These are phyloP conservation scores for Tetramorium parvispinum DNA, from an alignment of 1,140 invertebrate species.

Conservation along the genomic window DNA sequence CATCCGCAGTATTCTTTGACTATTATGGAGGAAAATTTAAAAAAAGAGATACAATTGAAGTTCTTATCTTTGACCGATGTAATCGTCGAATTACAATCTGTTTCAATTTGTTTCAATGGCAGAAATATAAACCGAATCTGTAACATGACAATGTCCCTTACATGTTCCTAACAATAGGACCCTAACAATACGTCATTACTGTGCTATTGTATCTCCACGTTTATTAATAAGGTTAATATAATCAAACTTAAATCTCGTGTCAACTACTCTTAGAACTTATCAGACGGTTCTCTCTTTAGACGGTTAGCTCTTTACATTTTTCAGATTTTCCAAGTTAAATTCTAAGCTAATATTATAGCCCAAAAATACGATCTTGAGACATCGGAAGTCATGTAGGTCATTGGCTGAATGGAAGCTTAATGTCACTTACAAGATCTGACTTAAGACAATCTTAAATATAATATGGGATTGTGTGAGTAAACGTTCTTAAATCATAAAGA, in stretches of 20 bases:
- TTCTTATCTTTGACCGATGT: neutral
- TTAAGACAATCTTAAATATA: neutral
- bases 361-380: neutral
- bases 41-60: neutral
- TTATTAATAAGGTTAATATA: neutral
- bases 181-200: neutral
- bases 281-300: too few species aligned
- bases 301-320: neutral
- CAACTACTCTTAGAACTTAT: neutral
- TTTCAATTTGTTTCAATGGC: neutral
- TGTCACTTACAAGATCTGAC: neutral
- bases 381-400: neutral
- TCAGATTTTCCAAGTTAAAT: neutral
- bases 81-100: neutral
- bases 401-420: neutral
- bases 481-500: neutral
- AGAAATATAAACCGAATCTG: neutral
- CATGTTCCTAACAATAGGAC: neutral
- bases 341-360: neutral
- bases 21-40: neutral
- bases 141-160: neutral
- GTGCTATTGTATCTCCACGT: neutral
- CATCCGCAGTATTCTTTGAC: neutral
- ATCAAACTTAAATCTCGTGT: neutral
- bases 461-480: neutral